phyloP scores from a whole-genome alignment of 2,888 invertebrate genomes.

The Andrena bucephala region DNA sequence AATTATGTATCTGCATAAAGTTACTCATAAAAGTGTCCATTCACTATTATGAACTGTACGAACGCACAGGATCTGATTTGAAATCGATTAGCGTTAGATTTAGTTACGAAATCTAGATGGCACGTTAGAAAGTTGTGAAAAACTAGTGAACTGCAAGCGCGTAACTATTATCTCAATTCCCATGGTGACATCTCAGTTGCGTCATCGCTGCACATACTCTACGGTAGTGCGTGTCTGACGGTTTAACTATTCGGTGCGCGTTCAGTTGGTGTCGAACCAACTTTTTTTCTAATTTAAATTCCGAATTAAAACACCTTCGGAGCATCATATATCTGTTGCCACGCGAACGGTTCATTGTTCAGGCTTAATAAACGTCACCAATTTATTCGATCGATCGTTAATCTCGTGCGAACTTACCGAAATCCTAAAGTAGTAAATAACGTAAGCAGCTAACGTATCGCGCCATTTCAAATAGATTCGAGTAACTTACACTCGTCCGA shows the following conservation, averaged over 20 bases:
- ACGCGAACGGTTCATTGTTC: background rate
- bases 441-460: no score
- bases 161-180: conserved; percentile 53
- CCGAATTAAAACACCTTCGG: background rate
- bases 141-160: conserved; percentile 6
- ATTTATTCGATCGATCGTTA: background rate
- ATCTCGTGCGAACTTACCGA: background rate
- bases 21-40: background rate
- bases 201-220: conserved; percentile 42
- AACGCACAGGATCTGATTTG: background rate
- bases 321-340: background rate
- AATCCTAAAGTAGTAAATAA: background rate
- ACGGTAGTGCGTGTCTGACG: conserved; percentile 25
- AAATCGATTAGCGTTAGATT: background rate
- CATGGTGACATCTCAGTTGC: conserved; percentile 47
- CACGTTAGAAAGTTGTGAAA: background rate
- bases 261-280: background rate
- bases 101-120: conserved; percentile 16
- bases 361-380: background rate
- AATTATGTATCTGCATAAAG: background rate
- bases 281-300: background rate
- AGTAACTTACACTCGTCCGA: background rate
- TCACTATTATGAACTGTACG: background rate
- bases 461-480: background rate
- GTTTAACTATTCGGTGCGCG: background rate